These are phyloP conservation scores for Nematostella vectensis DNA, from an alignment of 92 coral and sea anemone species.

Conservation along the genomic window DNA sequence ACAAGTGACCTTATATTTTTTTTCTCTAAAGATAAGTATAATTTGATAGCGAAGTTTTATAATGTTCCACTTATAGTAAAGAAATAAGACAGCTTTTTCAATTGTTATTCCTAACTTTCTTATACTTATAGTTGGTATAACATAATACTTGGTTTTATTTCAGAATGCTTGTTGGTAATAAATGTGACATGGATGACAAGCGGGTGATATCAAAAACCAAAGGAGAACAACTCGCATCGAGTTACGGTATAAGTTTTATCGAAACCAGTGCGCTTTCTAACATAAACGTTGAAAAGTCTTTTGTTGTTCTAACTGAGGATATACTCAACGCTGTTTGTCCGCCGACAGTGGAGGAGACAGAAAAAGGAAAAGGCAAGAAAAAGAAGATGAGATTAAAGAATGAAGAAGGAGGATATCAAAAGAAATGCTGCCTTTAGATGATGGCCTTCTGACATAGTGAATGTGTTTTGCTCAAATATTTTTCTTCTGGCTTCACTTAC, in stretches of 20 bases:
- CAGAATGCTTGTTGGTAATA: constrained; percentile 78
- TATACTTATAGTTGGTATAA: too few species aligned
- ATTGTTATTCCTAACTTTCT: too few species aligned
- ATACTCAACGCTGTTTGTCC: constrained; percentile 94
- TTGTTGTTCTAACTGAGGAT: constrained; percentile 64
- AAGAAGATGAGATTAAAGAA: constrained; percentile 71
- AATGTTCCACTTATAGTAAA: too few species aligned
- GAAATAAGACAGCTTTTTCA: too few species aligned
- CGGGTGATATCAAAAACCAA: constrained; percentile 60
- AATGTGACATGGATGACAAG: constrained; percentile 72
- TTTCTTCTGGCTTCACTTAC: too few species aligned
- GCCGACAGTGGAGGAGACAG: constrained; percentile 74
- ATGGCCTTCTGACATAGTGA: not conserved
- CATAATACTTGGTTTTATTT: too few species aligned
- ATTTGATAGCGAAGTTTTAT: too few species aligned
- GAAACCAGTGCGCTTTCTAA: constrained; percentile 90
- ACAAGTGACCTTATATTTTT: too few species aligned
- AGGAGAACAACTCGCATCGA: constrained; percentile 70
- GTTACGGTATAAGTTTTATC: constrained; percentile 55
- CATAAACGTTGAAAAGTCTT: constrained; percentile 77
- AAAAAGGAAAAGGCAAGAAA: constrained; percentile 54
- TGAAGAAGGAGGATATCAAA: constrained; percentile 34
- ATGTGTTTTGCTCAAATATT: not conserved
- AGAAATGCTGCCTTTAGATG: constrained; percentile 24
- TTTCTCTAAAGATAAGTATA: too few species aligned